Percentiles rank a stretch among this genome's conserved stretches.
These are phyloP conservation scores for Lepidotrigona ventralis DNA, from an alignment of 1,140 invertebrate genomes.

Conservation along the genomic window DNA sequence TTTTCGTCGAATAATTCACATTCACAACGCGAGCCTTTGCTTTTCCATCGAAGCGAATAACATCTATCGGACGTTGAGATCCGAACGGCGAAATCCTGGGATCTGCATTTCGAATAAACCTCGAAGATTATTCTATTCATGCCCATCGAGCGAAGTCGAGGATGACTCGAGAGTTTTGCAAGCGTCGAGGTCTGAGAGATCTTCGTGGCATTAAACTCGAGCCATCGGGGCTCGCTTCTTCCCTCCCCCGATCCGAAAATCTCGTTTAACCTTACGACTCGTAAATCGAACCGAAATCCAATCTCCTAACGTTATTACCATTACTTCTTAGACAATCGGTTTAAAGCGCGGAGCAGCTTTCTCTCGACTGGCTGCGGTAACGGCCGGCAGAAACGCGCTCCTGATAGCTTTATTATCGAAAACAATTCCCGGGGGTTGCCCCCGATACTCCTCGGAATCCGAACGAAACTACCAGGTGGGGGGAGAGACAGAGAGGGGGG, in stretches of 20 bases:
- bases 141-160: not conserved
- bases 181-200: not conserved
- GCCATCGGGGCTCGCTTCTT: not conserved
- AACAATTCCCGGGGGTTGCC: constrained; percentile 16
- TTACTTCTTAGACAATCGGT: not conserved
- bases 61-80: not conserved
- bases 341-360: not conserved
- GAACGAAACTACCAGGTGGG: not conserved
- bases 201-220: not conserved
- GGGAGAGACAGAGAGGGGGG: no score
- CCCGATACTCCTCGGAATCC: not conserved
- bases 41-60: not conserved
- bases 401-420: not conserved
- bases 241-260: not conserved
- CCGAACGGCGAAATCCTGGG: not conserved
- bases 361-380: not conserved
- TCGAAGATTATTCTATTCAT: not conserved
- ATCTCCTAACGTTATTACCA: not conserved
- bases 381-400: not conserved
- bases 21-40: no score
- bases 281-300: not conserved
- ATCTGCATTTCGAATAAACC: not conserved
- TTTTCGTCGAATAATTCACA: no score
- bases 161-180: not conserved
- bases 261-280: constrained; percentile 10